A percentile compares a stretch with the other conserved stretches of the same genome.
These are phyloP conservation scores for Gallinago nigripennis DNA, from an alignment of 2,797 vertebrate genomes.

Conservation along the genomic window DNA sequence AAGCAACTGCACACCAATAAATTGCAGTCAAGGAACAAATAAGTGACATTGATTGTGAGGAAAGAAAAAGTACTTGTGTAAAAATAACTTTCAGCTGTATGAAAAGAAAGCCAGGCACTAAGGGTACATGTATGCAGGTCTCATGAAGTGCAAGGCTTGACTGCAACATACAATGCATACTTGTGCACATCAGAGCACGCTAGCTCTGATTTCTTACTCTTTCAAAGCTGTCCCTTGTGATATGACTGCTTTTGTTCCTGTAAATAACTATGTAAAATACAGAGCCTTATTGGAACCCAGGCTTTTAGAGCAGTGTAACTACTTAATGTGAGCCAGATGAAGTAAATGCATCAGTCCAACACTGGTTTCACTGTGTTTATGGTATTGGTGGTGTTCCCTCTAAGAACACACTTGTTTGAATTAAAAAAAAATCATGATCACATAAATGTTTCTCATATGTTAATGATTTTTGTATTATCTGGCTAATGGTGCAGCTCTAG, in stretches of 20 bases:
- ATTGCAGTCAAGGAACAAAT: neutral
- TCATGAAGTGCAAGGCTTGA: neutral
- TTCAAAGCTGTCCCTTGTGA: neutral
- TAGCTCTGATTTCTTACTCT: neutral
- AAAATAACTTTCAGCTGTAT: neutral
- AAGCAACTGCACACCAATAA: neutral
- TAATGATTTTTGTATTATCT: neutral
- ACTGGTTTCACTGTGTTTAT: neutral
- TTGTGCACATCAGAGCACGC: too few species aligned
- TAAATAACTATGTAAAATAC: neutral
- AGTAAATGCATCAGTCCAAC: neutral
- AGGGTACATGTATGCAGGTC: neutral
- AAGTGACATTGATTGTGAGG: neutral
- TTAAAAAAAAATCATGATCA: neutral
- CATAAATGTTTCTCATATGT: fast-evolving
- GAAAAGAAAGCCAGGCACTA: neutral
- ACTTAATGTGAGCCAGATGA: neutral
- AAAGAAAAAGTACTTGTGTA: neutral
- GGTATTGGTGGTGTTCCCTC: neutral
- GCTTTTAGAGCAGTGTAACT: neutral
- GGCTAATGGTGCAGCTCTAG: neutral
- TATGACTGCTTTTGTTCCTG: neutral
- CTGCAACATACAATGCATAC: too few species aligned
- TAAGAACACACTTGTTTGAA: neutral
- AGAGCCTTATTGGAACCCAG: neutral